Evolutionary conservation across 2,113 vertebrate genomes (phyloP).

Genomic region (Anthoscopus minutus): DNA sequence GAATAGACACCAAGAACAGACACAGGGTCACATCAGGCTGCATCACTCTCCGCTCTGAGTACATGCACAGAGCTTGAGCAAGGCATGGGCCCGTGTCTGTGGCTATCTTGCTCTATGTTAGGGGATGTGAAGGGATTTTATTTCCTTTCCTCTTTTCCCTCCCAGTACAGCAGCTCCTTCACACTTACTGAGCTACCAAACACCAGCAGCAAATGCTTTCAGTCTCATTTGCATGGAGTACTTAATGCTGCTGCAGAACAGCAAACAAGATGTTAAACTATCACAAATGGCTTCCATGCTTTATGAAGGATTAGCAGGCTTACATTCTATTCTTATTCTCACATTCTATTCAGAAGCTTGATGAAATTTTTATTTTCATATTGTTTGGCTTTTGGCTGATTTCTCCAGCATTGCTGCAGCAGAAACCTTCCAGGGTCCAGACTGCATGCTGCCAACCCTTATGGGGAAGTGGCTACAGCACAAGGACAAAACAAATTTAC

Average conservation of each 20-base stretch:
- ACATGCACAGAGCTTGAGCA: no score
- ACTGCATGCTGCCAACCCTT: background rate
- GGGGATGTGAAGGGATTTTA: background rate
- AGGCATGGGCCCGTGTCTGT: fast-evolving
- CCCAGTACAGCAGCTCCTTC: background rate
- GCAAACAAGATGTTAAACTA: background rate
- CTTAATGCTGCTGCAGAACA: background rate
- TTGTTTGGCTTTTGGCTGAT: background rate
- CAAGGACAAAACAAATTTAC: background rate
- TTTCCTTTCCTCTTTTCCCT: background rate
- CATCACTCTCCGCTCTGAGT: background rate
- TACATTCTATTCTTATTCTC: background rate
- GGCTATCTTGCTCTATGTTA: background rate
- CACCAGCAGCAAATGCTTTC: background rate
- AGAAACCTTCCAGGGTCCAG: background rate
- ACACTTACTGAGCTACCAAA: background rate
- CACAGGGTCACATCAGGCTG: background rate
- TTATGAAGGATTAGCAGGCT: background rate
- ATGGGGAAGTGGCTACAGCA: background rate
- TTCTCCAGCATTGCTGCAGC: background rate
- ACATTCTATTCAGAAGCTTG: background rate
- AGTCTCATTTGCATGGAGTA: background rate
- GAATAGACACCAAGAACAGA: background rate
- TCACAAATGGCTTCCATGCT: background rate
- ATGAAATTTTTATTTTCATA: background rate